These are phyloP conservation scores for Camponotus pennsylvanicus DNA, from an alignment of 1,140 invertebrate genomes.

Conservation along the genomic window DNA sequence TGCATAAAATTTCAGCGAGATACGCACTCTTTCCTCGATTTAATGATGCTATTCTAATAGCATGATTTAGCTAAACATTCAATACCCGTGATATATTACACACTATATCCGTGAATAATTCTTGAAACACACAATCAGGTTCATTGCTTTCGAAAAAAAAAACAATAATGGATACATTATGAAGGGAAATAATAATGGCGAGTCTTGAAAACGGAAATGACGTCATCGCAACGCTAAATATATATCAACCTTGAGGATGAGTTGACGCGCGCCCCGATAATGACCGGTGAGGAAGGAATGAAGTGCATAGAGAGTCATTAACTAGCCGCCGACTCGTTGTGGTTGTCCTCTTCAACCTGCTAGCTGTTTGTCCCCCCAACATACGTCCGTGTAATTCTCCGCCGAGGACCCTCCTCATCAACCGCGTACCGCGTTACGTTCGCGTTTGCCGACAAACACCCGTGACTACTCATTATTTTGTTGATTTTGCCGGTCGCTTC, in stretches of 20 bases:
- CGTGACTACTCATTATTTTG: slow-evolving; percentile 77
- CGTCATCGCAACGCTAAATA: neutral
- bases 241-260: neutral
- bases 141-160: neutral
- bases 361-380: slow-evolving; percentile 62
- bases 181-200: neutral
- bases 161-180: neutral
- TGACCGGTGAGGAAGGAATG: slow-evolving; percentile 70
- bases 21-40: neutral
- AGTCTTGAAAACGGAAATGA: neutral
- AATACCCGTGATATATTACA: neutral
- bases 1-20: neutral
- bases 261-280: slow-evolving; percentile 67
- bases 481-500: slow-evolving; percentile 76
- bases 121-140: neutral
- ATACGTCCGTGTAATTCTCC: slow-evolving; percentile 57
- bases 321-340: slow-evolving; percentile 80
- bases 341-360: slow-evolving; percentile 75
- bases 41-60: neutral
- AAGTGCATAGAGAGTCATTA: slow-evolving; percentile 82
- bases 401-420: slow-evolving; percentile 50
- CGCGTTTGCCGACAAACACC: slow-evolving; percentile 72
- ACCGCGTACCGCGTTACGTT: slow-evolving; percentile 27
- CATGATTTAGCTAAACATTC: too few species aligned
- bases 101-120: neutral